Conservation (phyloP, 1,140 invertebrate genomes). For the Zeugodacus cucurbitae region DNA sequence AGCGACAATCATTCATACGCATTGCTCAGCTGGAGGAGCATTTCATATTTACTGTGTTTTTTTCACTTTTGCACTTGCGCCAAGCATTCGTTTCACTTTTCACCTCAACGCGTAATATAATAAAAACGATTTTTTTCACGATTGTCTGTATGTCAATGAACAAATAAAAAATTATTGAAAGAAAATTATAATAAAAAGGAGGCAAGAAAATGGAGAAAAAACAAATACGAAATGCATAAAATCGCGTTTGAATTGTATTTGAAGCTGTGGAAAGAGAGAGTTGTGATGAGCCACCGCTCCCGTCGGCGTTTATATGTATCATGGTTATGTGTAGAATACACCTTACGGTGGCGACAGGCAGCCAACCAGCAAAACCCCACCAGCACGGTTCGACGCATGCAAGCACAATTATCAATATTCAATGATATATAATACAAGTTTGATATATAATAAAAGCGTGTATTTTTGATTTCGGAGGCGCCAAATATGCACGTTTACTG, state of each 20-base stretch:
- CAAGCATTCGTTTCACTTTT: conserved; percentile 25
- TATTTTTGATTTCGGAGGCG: no score
- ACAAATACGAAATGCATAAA: conserved; percentile 12
- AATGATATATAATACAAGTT: not conserved
- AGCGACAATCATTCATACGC: not conserved
- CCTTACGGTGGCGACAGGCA: not conserved
- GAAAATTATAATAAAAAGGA: not conserved
- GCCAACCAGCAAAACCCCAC: not conserved
- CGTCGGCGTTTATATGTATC: not conserved
- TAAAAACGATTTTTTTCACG: not conserved
- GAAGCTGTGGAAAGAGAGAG: conserved; percentile 19
- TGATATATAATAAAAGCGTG: not conserved
- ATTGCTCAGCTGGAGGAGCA: not conserved
- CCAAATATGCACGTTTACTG: no score
- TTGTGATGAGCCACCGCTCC: not conserved
- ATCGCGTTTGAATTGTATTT: conserved; percentile 7
- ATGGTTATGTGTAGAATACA: not conserved
- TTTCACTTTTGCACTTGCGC: not conserved
- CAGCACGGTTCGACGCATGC: not conserved
- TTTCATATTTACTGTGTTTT: not conserved
- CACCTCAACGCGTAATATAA: conserved; percentile 11
- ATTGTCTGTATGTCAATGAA: not conserved
- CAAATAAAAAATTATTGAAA: not conserved
- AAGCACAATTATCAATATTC: not conserved
- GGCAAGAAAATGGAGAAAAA: not conserved